Base-by-base conservation (phyloP, 2,113 vertebrate genomes). In the Apeltes quadracus region DNA sequence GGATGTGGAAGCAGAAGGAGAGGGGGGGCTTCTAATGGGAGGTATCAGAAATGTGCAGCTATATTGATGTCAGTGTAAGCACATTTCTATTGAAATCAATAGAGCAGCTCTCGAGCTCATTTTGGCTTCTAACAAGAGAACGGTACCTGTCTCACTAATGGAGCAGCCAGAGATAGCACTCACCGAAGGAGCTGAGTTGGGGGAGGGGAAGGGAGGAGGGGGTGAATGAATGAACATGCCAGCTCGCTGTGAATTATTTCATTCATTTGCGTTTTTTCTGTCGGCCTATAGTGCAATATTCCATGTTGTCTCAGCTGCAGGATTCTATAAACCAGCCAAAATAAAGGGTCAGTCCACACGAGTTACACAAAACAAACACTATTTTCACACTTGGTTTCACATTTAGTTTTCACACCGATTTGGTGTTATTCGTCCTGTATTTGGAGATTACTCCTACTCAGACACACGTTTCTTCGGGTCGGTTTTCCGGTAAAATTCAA, bases 41-140 rank as follows among this genome's bases (percentile, higher is more conserved):
- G 71, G 76, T 82, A 80, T 90, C 78, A 84, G 84, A 84, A 86
- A 85, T 80, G 78, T 83, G 77, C 80, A 71, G 87, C 68, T 69
- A 38, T 84, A 89, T 79, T 71, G 81, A 91, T 86, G 87, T 75
- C 82, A 72, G 57, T 84, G 89, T 90, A 87, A 91, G 87, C 87
- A 88, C 82, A 83, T 89, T 88, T 84, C 82, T 81, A 83, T 81
- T 89, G 79, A 84, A 90, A 91, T 90, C 90, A 83, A 91, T 90
- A 76, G 71, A 84, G 72, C 74, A 58, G 75, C 73, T 81, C 68
- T 83, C 61, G 3, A 79, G 78, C 73, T 86, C 74, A 72, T 88
- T 90, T 86, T 68, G 83, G 76, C 75, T 82, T 68, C 72, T 85
- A 84, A 86, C 72, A 76, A 67, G 80, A 83, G 72, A 82, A 74